Conservation (phyloP, 2,113 vertebrate genomes). For the human region GRCh38 chr6:70290001-70290500, state of each 20-base stretch:
- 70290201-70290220: constrained; percentile 66
- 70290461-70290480: constrained; percentile 67
- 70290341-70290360: constrained; percentile 56
- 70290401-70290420: constrained; percentile 73
- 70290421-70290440: constrained; percentile 65
- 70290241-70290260: constrained; percentile 69
- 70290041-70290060: not conserved
- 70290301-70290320: constrained; percentile 55
- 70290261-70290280: constrained; percentile 74
- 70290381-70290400: constrained; percentile 66
- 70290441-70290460: constrained; percentile 56
- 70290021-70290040: constrained; percentile 37
- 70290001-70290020: not conserved
- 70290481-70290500: constrained; percentile 53
- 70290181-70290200: constrained; percentile 63
- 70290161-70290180: constrained; percentile 45
- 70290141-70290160: constrained; percentile 55
- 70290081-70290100: constrained; percentile 45
- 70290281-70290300: constrained; percentile 69
- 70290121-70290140: constrained; percentile 57
- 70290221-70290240: constrained; percentile 70
- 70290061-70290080: constrained; percentile 8
- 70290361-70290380: constrained; percentile 63
- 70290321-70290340: constrained; percentile 73
- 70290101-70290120: constrained; percentile 25